Conservation (phyloP, 2,797 vertebrate genomes). For the Spinibarbus caldwelli region DNA sequence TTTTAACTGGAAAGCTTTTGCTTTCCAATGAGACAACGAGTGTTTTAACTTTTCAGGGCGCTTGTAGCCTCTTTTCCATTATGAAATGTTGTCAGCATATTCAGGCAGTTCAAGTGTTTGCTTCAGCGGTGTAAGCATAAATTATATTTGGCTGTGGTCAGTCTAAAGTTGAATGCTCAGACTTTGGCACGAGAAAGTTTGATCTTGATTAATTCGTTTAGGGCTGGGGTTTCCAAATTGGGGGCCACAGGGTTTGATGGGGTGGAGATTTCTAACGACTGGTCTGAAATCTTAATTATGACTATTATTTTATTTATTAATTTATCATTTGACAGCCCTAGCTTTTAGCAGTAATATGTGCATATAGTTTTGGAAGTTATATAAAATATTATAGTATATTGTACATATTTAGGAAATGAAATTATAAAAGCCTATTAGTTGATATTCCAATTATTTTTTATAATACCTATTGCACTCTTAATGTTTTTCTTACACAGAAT, state of each 20-base stretch:
- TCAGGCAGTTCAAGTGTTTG: neutral
- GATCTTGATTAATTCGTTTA: neutral
- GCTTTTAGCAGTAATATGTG: neutral
- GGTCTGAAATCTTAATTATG: too few species aligned
- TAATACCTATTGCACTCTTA: neutral
- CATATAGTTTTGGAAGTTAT: neutral
- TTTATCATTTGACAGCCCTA: neutral
- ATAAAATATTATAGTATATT: neutral
- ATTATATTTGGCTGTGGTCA: neutral
- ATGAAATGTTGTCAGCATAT: conserved; percentile 4
- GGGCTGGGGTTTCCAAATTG: too few species aligned
- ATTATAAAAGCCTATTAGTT: neutral
- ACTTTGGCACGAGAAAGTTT: neutral
- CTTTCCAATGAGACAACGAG: neutral
- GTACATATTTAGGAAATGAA: too few species aligned
- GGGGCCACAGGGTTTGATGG: too few species aligned
- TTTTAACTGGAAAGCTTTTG: neutral
- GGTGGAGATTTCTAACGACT: too few species aligned
- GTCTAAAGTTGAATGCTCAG: neutral
- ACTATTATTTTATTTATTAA: neutral
- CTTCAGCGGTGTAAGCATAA: neutral
- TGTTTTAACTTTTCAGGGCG: neutral
- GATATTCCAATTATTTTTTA: neutral
- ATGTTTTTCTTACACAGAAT: neutral
- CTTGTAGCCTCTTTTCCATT: neutral